Percentiles rank a stretch among this genome's conserved stretches.
Conservation (phyloP, 1,140 invertebrate genomes). For the Bombus sylvicola region DNA sequence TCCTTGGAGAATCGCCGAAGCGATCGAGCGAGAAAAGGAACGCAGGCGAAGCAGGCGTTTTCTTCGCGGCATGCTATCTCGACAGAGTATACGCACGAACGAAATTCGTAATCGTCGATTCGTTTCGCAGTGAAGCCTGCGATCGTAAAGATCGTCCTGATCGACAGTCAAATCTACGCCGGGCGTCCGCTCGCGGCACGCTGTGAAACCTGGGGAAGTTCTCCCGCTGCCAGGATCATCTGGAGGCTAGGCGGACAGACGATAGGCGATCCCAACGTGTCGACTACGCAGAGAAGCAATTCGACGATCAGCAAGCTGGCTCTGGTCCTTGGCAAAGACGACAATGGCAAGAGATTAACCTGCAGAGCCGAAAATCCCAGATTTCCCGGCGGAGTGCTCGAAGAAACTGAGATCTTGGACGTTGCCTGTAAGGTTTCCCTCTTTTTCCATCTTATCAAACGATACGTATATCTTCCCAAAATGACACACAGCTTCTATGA, state of each 20-base stretch:
- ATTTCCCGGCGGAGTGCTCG: conserved; percentile 90
- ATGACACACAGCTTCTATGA: no score
- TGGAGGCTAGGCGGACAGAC: conserved; percentile 88
- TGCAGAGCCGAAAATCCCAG: conserved; percentile 95
- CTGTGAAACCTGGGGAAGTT: conserved; percentile 89
- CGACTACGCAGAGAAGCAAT: conserved; percentile 85
- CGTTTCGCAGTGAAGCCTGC: conserved; percentile 86
- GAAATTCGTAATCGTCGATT: not conserved
- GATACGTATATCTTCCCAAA: not conserved
- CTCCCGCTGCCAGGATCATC: conserved; percentile 88
- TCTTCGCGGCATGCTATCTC: no score
- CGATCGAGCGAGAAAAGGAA: no score
- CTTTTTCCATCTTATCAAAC: no score
- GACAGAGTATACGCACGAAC: not conserved
- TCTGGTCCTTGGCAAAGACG: conserved; percentile 88
- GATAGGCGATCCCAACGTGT: conserved; percentile 84
- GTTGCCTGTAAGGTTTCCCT: conserved; percentile 89
- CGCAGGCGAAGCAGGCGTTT: no score
- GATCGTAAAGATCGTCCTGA: conserved; percentile 86
- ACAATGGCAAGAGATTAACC: conserved; percentile 91
- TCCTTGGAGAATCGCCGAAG: not conserved
- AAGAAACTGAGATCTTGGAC: conserved; percentile 89
- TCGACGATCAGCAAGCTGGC: conserved; percentile 89
- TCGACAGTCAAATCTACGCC: conserved; percentile 85
- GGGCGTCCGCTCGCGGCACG: conserved; percentile 85